Base-by-base conservation (phyloP, 2,113 vertebrate genomes). In the Scortum barcoo region DNA sequence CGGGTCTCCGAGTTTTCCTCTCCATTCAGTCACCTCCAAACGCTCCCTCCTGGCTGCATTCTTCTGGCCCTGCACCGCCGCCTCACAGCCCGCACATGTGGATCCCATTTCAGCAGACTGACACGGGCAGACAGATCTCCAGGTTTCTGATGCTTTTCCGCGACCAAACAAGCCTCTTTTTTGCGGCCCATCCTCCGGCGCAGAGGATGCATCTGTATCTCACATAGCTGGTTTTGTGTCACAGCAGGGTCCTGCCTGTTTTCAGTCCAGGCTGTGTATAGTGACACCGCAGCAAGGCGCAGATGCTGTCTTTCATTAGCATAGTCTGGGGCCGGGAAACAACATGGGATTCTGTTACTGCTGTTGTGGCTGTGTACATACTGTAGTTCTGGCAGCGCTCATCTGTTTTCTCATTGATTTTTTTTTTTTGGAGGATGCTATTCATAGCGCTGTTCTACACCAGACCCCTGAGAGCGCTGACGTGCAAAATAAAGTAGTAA, bases 21-120 rank as follows among this genome's bases (percentile, higher is more conserved):
- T 67, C 66, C 42, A 60, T 76, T 83, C 72, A 74, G 76, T 85
- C 68, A 87, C 75, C 81, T 78, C 75, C 56, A 77, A 68, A 80
- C 16, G 33, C 72, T 12, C 63, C 67, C 44, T n/a, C 3, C 33
- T 26, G 50, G 28, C 42, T 61, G 19, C 61, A 71, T 87, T 78
- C 75, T 63, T 84, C 78, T 66, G 19, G 6, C 19, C 69, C 57
- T 28, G 53, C 50, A 63, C 80, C 30, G 42, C 81, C 40, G 3
- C 80, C 57, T 69, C 42, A 42, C 38, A 73, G 26, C 9, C 69
- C 13, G 65, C 54, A 75, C 86, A 83, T 50, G 44, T 72, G 68
- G 77, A 86, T 86, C 78, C 5, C 38, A 72, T 90, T 87, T 71
- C 78, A n/a, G 2, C 60, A 53, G 33, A 70, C 7, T 44, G 65